Conservation (phyloP, 2,888 invertebrate species). For the Cremastinae sp. region DNA sequence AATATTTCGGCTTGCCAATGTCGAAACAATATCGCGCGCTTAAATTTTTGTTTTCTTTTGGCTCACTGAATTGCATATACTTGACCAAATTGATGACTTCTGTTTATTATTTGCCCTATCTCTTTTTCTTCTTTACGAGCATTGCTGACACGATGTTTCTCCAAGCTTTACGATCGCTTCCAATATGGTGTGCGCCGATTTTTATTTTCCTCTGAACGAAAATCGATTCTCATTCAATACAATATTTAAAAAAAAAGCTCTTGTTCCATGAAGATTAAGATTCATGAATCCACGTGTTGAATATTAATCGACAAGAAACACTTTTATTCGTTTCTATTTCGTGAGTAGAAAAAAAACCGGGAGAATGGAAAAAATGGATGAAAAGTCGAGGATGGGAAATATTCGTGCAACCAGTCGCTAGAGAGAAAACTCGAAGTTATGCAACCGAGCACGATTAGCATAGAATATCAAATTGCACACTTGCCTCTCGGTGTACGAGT, state of each 20-base stretch:
- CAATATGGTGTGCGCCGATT: not conserved
- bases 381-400: slow-evolving; percentile 14
- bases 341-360: too few relatives aligned
- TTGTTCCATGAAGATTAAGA: too few relatives aligned
- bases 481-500: not conserved
- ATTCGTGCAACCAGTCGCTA: not conserved
- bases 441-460: slow-evolving; percentile 42
- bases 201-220: not conserved
- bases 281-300: too few relatives aligned
- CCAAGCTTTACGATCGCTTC: slow-evolving; percentile 4
- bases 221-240: too few relatives aligned
- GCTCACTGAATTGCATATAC: not conserved
- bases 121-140: not conserved
- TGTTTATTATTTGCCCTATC: slow-evolving; percentile 1
- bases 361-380: not conserved
- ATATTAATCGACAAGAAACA: too few relatives aligned
- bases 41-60: slow-evolving; percentile 3
- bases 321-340: too few relatives aligned
- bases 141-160: not conserved
- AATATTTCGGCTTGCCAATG: too few relatives aligned
- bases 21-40: not conserved
- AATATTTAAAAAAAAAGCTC: too few relatives aligned
- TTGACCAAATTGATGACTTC: too few relatives aligned
- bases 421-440: slow-evolving; percentile 26
- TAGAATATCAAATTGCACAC: slow-evolving; percentile 34